A percentile compares a stretch with the other conserved stretches of the same genome.
phyloP scores from a whole-genome alignment of 2,797 vertebrate species.

The Astyanax mexicanus region DNA sequence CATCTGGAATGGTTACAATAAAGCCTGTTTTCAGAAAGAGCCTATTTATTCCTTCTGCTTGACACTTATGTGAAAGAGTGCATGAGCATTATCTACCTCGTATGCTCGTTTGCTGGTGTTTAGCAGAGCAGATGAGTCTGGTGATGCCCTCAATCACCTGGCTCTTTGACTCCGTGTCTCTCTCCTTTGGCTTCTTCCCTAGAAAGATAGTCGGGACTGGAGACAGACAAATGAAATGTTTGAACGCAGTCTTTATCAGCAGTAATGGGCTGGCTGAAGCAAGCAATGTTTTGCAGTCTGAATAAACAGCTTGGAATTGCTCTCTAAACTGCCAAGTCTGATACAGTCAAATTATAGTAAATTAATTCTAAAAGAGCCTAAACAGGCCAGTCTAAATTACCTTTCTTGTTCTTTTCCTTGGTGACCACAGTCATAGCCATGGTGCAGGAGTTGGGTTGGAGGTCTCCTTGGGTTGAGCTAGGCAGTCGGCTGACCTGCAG shows the following conservation, averaged over 20 bases:
- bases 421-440: constrained; percentile 91
- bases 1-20: too few species aligned
- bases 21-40: too few species aligned
- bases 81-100: constrained; percentile 70
- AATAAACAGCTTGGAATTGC: not conserved
- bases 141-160: constrained; percentile 88
- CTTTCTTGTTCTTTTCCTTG: constrained; percentile 91
- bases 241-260: not conserved
- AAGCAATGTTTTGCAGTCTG: not conserved
- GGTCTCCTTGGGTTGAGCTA: constrained; percentile 65
- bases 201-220: constrained; percentile 82
- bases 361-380: not conserved
- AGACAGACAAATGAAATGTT: not conserved
- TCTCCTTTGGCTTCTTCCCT: constrained; percentile 88
- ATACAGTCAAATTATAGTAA: not conserved
- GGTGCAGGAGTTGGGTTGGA: constrained; percentile 73
- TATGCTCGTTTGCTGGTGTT: constrained; percentile 88
- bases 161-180: constrained; percentile 85
- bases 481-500: constrained; percentile 86
- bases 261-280: not conserved
- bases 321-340: not conserved
- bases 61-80: too few species aligned
- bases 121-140: constrained; percentile 88
- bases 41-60: too few species aligned
- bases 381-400: constrained; percentile 55